Conservation (phyloP, 2,113 vertebrate species). For the Nothobranchius kuhntae region DNA sequence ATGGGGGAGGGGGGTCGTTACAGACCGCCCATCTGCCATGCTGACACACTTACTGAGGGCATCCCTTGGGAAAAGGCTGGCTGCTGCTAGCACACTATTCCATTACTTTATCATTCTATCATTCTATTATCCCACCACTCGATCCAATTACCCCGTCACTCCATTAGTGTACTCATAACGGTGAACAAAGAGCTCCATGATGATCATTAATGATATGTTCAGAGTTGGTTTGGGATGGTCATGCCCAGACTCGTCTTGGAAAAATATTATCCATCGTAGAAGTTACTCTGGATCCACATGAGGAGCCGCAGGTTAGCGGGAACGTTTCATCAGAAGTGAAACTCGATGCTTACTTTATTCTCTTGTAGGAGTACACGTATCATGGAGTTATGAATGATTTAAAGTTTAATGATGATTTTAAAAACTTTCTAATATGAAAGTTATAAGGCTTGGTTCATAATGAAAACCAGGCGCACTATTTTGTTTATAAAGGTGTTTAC, state of each 20-base stretch:
- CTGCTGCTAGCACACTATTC: slow-evolving; percentile 52
- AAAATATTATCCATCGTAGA: slow-evolving; percentile 22
- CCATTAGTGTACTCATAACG: slow-evolving; percentile 74
- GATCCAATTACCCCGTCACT: slow-evolving; percentile 75
- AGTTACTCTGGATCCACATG: not conserved
- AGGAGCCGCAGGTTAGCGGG: no score
- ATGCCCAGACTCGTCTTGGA: slow-evolving; percentile 32
- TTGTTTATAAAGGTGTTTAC: no score
- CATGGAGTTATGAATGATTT: no score
- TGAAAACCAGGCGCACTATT: no score
- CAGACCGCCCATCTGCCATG: slow-evolving; percentile 75
- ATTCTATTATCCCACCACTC: slow-evolving; percentile 75
- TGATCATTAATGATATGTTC: slow-evolving; percentile 73
- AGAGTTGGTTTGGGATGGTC: slow-evolving; percentile 28
- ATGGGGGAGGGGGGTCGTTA: slow-evolving; percentile 50
- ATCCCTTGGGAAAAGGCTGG: slow-evolving; percentile 62
- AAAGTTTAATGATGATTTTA: no score
- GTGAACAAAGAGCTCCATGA: slow-evolving; percentile 70
- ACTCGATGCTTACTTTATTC: no score
- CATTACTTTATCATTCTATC: slow-evolving; percentile 75
- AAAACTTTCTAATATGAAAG: no score
- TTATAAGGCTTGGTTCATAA: no score
- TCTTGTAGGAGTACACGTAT: no score
- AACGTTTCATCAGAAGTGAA: no score
- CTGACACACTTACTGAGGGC: slow-evolving; percentile 77